A percentile compares a stretch with the other conserved stretches of the same genome.
These are phyloP conservation scores for Strigamia transsilvanica DNA, from an alignment of 2,888 invertebrate genomes.

Conservation along the genomic window DNA sequence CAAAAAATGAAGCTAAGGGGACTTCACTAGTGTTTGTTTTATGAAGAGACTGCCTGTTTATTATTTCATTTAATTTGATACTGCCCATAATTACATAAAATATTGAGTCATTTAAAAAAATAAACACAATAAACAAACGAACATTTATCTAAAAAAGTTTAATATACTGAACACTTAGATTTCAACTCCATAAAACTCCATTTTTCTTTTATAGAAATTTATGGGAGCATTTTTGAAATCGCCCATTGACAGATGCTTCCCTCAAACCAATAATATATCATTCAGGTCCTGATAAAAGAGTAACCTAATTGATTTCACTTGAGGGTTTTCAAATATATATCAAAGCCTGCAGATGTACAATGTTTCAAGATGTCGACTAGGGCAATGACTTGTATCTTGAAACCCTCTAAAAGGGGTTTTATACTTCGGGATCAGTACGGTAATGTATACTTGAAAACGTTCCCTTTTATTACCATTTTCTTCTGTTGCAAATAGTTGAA, in stretches of 20 bases:
- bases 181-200: background rate
- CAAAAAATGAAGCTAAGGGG: slow-evolving; percentile 21
- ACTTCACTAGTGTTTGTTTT: slow-evolving; percentile 22
- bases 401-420: slow-evolving; percentile 10
- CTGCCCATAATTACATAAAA: background rate
- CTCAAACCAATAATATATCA: background rate
- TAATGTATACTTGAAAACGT: background rate
- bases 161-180: background rate
- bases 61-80: background rate
- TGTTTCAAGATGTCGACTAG: background rate
- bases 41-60: background rate
- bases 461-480: background rate
- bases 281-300: background rate
- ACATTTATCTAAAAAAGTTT: background rate
- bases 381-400: background rate
- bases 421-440: background rate
- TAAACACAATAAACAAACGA: no score
- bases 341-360: background rate
- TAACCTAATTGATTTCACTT: slow-evolving; percentile 24
- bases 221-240: background rate
- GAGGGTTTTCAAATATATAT: background rate
- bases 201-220: background rate
- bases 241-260: background rate
- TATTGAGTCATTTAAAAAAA: no score
- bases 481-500: slow-evolving; percentile 6